Evolutionary conservation across 2,113 vertebrate genomes (phyloP), one percentile per base, ranked within the genome.

Genomic region (Sinocyclocheilus anshuiensis): DNA sequence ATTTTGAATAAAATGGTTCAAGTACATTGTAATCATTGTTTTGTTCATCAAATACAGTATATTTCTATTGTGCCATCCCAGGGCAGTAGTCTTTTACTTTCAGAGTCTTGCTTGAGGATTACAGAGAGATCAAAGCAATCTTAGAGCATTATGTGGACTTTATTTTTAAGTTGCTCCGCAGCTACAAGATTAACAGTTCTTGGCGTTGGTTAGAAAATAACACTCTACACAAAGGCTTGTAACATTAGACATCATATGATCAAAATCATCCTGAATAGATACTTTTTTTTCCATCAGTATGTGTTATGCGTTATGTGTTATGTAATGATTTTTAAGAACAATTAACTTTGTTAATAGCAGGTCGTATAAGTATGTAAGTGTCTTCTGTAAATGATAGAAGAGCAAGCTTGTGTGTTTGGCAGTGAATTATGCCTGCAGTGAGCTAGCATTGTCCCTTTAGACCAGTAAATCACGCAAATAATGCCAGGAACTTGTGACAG

Each of bases 391-490:
- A 55, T 77, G 76, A 6, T 4, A 57, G 22, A 39, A 63, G 20
- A 61, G n/a, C 53, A 79, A 55, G 18, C 33, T 63, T 81, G 36
- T 42, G 12, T 63, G 78, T 36, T 63, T n/a, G 53, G 75, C 24
- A 29, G 75, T n/a, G 26, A 79, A 20, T 79, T 59, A 55, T 11
- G 26, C 16, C 57, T 59, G 24, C 24, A 33, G 26, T 78, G 26
- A 22, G 4, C 53, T 11, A 22, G 86, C 65, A 15, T 74, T 81
- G 39, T 85, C 59, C 7, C 79, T 88, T 85, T 61, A 67, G 77
- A 86, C 48, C 20, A 7, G 36, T 82, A 69, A 91, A 89, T 71
- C 87, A 93, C 89, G 63, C 59, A 80, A 87, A 91, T 92, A 93
- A 93, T 91, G 90, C 24, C n/a, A 89, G 90, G 90, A 92, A 86